Conservation (phyloP, 2,888 invertebrate genomes). For the Archips xylosteana region DNA sequence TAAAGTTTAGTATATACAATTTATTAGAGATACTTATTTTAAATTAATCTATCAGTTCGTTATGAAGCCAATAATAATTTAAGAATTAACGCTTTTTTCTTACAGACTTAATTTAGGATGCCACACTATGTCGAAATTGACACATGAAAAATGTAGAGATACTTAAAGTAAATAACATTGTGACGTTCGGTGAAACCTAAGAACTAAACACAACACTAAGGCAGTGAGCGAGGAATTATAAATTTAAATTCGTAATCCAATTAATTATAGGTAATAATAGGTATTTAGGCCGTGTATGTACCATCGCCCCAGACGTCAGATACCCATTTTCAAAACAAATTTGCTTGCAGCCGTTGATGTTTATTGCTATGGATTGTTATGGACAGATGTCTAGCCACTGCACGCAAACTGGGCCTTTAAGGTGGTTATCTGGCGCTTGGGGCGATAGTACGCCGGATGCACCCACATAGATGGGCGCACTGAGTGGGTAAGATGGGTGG, state of each 20-base stretch:
- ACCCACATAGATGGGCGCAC: no score
- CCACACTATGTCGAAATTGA: no score
- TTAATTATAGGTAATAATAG: not conserved
- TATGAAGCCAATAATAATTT: constrained; percentile 62
- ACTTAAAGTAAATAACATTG: not conserved
- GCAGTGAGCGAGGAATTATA: constrained; percentile 38
- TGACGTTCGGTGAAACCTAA: constrained; percentile 21
- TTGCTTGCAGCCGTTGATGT: no score
- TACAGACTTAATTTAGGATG: not conserved
- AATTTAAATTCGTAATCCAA: not conserved
- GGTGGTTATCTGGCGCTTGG: no score
- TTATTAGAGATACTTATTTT: constrained; percentile 69
- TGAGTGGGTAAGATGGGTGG: no score
- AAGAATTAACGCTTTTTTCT: constrained; percentile 40
- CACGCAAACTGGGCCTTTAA: no score
- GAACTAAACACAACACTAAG: constrained; percentile 36
- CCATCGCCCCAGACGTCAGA: no score
- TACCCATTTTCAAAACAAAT: no score
- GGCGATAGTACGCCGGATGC: no score
- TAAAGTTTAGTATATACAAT: constrained; percentile 57
- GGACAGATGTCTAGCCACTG: no score
- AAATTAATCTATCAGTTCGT: constrained; percentile 84
- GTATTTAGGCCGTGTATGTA: no score
- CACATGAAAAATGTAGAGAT: not conserved
- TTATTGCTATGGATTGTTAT: no score